These are phyloP conservation scores for Tachystola acroxantha DNA, from an alignment of 2,888 invertebrate genomes.

Conservation along the genomic window DNA sequence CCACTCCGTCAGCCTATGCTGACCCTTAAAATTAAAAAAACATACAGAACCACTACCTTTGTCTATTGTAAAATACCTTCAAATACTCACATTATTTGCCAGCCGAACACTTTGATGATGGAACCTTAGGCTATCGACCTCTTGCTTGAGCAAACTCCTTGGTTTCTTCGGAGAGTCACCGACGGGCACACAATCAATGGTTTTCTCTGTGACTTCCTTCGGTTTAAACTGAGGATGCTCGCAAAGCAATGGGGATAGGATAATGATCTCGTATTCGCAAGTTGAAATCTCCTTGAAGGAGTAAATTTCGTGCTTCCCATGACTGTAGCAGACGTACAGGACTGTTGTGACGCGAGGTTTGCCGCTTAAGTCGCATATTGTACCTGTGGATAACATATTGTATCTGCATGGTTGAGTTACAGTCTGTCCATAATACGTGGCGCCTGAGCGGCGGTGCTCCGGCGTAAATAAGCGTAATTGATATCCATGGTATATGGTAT, in stretches of 20 bases:
- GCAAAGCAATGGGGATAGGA: slow-evolving; percentile 92
- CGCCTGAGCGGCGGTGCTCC: no score
- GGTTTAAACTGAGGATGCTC: slow-evolving; percentile 92
- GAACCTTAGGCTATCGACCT: slow-evolving; percentile 84
- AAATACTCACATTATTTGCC: slow-evolving; percentile 19
- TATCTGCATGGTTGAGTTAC: no score
- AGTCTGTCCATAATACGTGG: no score
- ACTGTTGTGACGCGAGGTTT: slow-evolving; percentile 89
- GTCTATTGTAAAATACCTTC: no score
- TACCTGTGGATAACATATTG: slow-evolving; percentile 52
- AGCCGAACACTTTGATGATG: slow-evolving; percentile 77
- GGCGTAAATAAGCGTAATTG: no score
- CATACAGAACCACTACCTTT: no score
- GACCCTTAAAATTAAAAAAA: no score
- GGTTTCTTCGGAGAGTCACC: slow-evolving; percentile 85
- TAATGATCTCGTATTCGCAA: slow-evolving; percentile 95
- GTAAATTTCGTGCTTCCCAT: slow-evolving; percentile 94
- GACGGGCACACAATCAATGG: slow-evolving; percentile 85
- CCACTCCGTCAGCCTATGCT: no score
- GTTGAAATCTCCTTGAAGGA: slow-evolving; percentile 95
- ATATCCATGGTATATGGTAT: no score
- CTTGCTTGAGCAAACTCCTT: slow-evolving; percentile 82
- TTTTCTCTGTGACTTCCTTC: slow-evolving; percentile 86
- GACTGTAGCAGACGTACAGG: slow-evolving; percentile 92
- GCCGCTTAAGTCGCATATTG: slow-evolving; percentile 93